These are phyloP conservation scores for Thamnaconus septentrionalis DNA, from an alignment of 2,113 vertebrate species.

Conservation along the genomic window DNA sequence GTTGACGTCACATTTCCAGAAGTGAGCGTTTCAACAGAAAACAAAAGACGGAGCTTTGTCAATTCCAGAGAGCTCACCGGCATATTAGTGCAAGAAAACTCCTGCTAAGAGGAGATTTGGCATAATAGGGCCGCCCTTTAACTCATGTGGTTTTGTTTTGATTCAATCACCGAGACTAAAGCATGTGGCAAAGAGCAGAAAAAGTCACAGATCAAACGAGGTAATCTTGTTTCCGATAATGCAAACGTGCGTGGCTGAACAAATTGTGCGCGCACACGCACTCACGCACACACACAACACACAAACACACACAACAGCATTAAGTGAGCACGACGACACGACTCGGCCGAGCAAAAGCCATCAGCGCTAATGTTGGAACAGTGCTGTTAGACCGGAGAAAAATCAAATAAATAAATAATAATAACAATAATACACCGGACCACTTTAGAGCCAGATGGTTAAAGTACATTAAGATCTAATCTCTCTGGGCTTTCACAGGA, in stretches of 20 bases:
- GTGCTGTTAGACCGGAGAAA: conserved; percentile 36
- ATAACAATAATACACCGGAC: background rate
- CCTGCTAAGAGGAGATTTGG: background rate
- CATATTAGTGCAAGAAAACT: background rate
- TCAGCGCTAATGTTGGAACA: conserved; percentile 26
- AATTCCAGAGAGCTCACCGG: no score
- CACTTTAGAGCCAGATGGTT: conserved; percentile 62
- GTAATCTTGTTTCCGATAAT: conserved; percentile 24
- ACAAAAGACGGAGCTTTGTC: no score
- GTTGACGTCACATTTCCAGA: no score
- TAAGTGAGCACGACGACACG: conserved; percentile 17
- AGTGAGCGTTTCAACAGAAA: no score
- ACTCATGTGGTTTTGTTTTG: conserved; percentile 7
- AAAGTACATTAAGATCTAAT: conserved; percentile 60
- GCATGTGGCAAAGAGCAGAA: background rate
- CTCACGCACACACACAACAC: background rate
- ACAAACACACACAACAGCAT: conserved; percentile 11
- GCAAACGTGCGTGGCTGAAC: conserved; percentile 12
- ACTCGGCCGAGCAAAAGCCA: conserved; percentile 24
- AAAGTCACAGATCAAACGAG: conserved; percentile 36
- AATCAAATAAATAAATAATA: conserved; percentile 18
- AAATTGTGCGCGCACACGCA: background rate
- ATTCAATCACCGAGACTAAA: background rate
- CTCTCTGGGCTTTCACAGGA: conserved; percentile 40
- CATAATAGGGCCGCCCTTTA: background rate